A percentile compares a stretch with the other conserved stretches of the same genome.
Evolutionary conservation across 2,888 invertebrate species (phyloP).

Genomic region (Idaea aversata): DNA sequence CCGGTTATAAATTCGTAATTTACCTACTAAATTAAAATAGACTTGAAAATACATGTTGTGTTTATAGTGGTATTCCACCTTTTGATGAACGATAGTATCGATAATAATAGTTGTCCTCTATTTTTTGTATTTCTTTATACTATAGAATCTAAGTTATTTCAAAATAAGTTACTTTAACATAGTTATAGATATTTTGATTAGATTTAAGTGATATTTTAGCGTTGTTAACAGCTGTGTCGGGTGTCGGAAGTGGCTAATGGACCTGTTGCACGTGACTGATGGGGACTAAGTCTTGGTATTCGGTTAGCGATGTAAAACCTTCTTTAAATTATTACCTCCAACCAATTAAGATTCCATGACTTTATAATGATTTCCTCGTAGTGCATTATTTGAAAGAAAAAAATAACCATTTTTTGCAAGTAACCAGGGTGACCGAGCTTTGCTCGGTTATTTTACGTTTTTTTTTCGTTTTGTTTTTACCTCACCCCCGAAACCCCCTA

Average conservation of each 20-base stretch:
- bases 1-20: no score
- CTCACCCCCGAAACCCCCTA: no score
- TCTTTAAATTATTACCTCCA: neutral
- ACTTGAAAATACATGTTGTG: no score
- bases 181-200: conserved; percentile 16
- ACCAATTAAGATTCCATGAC: neutral
- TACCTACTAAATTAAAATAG: no score
- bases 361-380: neutral
- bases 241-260: conserved; percentile 64
- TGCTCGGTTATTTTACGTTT: no score
- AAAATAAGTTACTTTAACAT: neutral
- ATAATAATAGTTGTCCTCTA: no score
- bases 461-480: no score
- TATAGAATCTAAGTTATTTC: neutral
- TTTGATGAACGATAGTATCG: no score
- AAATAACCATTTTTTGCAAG: no score
- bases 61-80: no score
- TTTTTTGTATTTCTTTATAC: neutral
- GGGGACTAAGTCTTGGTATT: conserved; percentile 37
- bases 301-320: neutral
- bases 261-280: conserved; percentile 68
- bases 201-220: conserved; percentile 32
- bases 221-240: conserved; percentile 42
- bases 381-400: no score
- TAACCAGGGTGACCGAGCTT: no score